These are phyloP conservation scores for Hermetia illucens DNA, from an alignment of 1,140 invertebrate species.

Conservation along the genomic window DNA sequence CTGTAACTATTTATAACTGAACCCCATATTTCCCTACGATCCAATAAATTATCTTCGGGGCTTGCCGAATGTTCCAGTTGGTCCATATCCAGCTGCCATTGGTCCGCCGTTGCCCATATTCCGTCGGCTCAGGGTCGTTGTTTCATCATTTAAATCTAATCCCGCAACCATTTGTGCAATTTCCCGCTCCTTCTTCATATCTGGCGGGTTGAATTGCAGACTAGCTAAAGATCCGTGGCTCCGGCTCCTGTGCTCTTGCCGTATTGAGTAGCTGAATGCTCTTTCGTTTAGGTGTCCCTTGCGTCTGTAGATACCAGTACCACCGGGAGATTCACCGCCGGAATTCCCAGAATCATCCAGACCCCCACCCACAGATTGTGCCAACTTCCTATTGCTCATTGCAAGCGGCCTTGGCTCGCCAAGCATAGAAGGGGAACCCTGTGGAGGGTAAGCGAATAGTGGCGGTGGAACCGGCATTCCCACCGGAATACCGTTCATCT, in stretches of 20 bases:
- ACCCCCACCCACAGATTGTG: slow-evolving; percentile 36
- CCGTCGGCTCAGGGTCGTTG: slow-evolving; percentile 10
- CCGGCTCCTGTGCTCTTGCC: slow-evolving; percentile 79
- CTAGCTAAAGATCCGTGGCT: slow-evolving; percentile 83
- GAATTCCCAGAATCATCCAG: slow-evolving; percentile 41
- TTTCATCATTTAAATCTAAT: slow-evolving; percentile 62
- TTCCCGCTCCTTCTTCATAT: slow-evolving; percentile 79
- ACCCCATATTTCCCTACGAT: no score
- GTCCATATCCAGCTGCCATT: slow-evolving; percentile 8
- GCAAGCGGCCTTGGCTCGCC: slow-evolving; percentile 19
- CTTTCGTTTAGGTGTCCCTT: slow-evolving; percentile 86
- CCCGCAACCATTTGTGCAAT: slow-evolving; percentile 84
- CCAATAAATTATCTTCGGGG: slow-evolving; percentile 20
- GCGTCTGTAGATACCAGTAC: slow-evolving; percentile 74
- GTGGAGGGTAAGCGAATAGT: slow-evolving; percentile 23
- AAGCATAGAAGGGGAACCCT: slow-evolving; percentile 17
- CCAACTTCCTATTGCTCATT: slow-evolving; percentile 35
- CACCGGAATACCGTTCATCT: slow-evolving; percentile 25
- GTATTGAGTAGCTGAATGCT: slow-evolving; percentile 86
- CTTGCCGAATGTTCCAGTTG: slow-evolving; percentile 22
- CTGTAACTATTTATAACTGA: no score
- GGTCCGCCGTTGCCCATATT: slow-evolving; percentile 12
- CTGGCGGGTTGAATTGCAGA: slow-evolving; percentile 60
- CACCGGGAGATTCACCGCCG: slow-evolving; percentile 63
- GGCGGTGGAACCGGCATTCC: slow-evolving; percentile 27